Percentiles rank a stretch among this genome's conserved stretches.
These are phyloP conservation scores for Brenthis hecate DNA, from an alignment of 2,888 invertebrate species.

Conservation along the genomic window DNA sequence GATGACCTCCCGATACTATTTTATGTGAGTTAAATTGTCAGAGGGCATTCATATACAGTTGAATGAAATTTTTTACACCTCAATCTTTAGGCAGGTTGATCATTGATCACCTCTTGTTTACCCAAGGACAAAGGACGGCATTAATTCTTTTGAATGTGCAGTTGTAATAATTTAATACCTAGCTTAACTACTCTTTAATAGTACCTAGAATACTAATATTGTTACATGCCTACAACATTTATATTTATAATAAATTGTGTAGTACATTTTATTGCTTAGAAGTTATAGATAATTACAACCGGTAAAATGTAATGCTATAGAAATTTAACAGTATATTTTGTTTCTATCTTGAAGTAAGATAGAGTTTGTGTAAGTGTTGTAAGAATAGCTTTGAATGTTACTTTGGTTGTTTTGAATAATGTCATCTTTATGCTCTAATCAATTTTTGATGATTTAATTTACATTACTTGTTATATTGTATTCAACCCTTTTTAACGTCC, in stretches of 20 bases:
- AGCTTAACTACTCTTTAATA: constrained; percentile 17
- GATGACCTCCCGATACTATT: constrained; percentile 53
- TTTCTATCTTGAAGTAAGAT: not conserved
- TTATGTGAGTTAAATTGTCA: constrained; percentile 55
- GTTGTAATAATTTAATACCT: constrained; percentile 23
- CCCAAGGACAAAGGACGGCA: constrained; percentile 57
- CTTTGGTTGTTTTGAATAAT: too few species aligned
- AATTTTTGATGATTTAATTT: too few species aligned
- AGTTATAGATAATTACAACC: constrained; percentile 11
- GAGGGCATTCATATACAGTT: constrained; percentile 46
- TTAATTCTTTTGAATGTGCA: constrained; percentile 35
- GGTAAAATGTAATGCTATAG: constrained; percentile 8
- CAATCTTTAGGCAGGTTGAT: constrained; percentile 57
- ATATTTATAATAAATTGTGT: constrained; percentile 11
- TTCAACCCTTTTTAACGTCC: too few species aligned
- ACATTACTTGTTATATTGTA: too few species aligned
- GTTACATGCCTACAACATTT: not conserved
- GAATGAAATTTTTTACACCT: constrained; percentile 60
- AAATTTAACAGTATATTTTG: constrained; percentile 11
- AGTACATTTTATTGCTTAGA: constrained; percentile 7
- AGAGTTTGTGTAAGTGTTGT: too few species aligned
- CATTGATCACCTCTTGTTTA: constrained; percentile 75
- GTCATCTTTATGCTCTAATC: too few species aligned
- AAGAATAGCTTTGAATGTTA: too few species aligned
- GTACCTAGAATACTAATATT: constrained; percentile 9